Evolutionary conservation across 2,888 invertebrate species (phyloP).

Genomic region (Cryptops parisi): DNA sequence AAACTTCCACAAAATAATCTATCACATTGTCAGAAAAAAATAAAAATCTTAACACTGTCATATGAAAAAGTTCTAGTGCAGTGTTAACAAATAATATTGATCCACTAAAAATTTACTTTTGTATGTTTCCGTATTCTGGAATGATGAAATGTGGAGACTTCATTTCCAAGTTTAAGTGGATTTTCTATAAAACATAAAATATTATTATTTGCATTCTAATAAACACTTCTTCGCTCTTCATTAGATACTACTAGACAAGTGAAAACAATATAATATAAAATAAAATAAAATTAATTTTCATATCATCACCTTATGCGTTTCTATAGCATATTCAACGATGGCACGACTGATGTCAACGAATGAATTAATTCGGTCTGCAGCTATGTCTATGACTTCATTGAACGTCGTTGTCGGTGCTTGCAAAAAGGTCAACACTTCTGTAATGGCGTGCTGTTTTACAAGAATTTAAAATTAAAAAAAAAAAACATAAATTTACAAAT

Average conservation of each 20-base stretch:
- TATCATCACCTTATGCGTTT: conserved; percentile 39
- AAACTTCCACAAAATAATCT: not conserved
- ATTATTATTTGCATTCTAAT: too few species aligned
- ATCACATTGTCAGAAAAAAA: conserved; percentile 10
- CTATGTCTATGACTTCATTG: conserved; percentile 19
- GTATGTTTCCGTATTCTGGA: conserved; percentile 52
- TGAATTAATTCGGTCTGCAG: conserved; percentile 28
- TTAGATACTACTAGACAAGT: too few species aligned
- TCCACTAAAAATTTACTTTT: conserved; percentile 28
- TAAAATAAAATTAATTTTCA: too few species aligned
- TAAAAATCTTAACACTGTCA: not conserved
- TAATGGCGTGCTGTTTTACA: conserved; percentile 56
- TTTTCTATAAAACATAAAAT: conserved; percentile 37
- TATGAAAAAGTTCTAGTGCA: too few species aligned
- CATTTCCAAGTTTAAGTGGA: conserved; percentile 55
- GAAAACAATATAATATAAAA: too few species aligned
- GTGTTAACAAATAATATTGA: too few species aligned
- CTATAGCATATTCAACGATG: conserved; percentile 40
- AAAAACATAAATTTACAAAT: not conserved
- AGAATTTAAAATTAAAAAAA: conserved; percentile 22
- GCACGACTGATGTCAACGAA: conserved; percentile 32
- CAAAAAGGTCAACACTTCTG: conserved; percentile 54
- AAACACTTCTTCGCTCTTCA: too few species aligned
- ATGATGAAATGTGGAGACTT: conserved; percentile 60
- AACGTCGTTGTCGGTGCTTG: conserved; percentile 27